Percentiles rank a stretch among this genome's conserved stretches.
Evolutionary conservation across 2,797 vertebrate genomes (phyloP).

Genomic region (Enteromius viviparus): DNA sequence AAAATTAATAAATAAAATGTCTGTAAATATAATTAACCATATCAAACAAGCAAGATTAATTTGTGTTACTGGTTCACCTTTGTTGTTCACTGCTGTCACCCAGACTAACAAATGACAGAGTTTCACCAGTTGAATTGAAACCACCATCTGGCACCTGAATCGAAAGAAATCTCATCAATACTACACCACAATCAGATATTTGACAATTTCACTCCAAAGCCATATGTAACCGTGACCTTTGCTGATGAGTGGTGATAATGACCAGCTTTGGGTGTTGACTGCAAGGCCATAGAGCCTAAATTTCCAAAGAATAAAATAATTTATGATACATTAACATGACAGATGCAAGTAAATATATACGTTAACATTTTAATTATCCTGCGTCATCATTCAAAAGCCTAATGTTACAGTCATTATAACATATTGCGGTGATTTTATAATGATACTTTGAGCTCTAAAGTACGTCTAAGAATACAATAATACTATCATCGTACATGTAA

Average conservation of each 20-base stretch:
- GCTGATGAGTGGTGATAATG: conserved; percentile 22
- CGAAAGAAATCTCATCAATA: not conserved
- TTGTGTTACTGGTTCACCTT: conserved; percentile 40
- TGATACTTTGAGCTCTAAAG: not conserved
- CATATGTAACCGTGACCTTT: conserved; percentile 29
- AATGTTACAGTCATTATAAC: no score
- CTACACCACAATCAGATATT: not conserved
- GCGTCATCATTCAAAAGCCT: not conserved
- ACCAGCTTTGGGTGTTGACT: conserved; percentile 60
- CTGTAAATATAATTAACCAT: not conserved
- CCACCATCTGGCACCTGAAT: conserved; percentile 51
- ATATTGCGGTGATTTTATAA: not conserved
- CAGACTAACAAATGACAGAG: conserved; percentile 52
- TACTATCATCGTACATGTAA: not conserved
- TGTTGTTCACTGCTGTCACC: conserved; percentile 53
- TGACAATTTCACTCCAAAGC: not conserved
- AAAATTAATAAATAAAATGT: not conserved
- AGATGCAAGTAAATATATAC: not conserved
- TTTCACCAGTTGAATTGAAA: conserved; percentile 39
- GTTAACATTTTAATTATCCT: not conserved
- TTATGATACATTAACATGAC: not conserved
- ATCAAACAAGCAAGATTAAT: not conserved
- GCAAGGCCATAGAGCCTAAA: conserved; percentile 39
- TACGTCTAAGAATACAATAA: not conserved
- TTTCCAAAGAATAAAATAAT: conserved; percentile 45